Base-by-base conservation (phyloP, 92 coral and sea anemone species). In the Heteractis magnifica region DNA sequence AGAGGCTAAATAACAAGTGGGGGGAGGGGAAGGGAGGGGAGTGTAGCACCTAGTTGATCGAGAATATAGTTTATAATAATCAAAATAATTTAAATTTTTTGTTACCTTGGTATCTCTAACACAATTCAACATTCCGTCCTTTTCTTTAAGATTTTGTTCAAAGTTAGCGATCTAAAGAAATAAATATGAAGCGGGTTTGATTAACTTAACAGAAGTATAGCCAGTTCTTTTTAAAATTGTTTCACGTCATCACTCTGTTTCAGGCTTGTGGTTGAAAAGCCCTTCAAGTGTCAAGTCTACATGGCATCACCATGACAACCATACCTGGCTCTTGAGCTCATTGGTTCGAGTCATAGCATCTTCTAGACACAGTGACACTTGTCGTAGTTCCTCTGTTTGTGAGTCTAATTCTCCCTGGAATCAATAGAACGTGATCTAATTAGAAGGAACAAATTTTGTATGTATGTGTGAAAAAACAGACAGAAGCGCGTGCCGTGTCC, bases 281-380 rank as follows among this genome's bases (percentile, higher is more conserved):
- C 13, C 9, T 53, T 34, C 44, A 34, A 34, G 44, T 34, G 44
- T 34, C 44, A 34, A 34, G 44, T 8, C 21, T 18, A 79, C 41
- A 34, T 49, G 41, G 0, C 44, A 18, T 51, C 72, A 34, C 48
- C 52, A 48, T n/a, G 26, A 8, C 44, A 41, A 68, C 18, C 86
- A 51, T 58, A 96, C 99, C 94, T 96, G 99, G 80, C 89, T 94
- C 58, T 96, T 96, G 53, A 96, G 93, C 44, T 97, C 99, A 64
- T 93, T 94, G 23, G 99, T 97, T 58, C 92, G 90, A 71, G 85
- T 94, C 95, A 97, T 90, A 8, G 99, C 99, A 84, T 97, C 99
- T 52, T 97, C 99, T 44, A 97, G 93, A 76, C 99, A 94, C 76
- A 97, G 81, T 0, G 99, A 91, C 52, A 97, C 94, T 78, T 97